Evolutionary conservation across 2,888 invertebrate genomes (phyloP), one percentile per base, ranked within the genome.

Genomic region (Podotricha telesiphe): DNA sequence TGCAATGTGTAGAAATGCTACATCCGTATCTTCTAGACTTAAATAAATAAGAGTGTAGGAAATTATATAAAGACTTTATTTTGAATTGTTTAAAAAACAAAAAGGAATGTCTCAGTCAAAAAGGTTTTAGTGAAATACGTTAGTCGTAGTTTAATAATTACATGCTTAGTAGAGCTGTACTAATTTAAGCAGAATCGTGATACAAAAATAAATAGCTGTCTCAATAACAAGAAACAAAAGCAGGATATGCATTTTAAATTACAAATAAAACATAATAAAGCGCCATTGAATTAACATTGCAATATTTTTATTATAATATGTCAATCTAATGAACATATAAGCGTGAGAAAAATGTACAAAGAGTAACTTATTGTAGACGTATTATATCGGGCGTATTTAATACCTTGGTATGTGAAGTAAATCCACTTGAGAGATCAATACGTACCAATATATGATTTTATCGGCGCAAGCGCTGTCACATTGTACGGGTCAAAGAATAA

Each of bases 381-480:
- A 75, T 74, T 75, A 76, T 72, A 76, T 67, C 71, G 70, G 68
- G 65, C 68, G 34, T 59, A 17, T 71, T 65, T 59, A 64, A 64
- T 63, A 48, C 59, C 19, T 72, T 66, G 70, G 72, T 80, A 84
- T 82, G 78, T 78, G 42, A 87, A 84, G 87, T 86, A 86, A 87
- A 88, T 88, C 88, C 86, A 86, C 86, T 88, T n/a, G 80, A 78
- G 81, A 79, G 81, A 87, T 87, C 88, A 87, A 89, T 89, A 86
- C 83, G 77, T 81, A 83, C 80, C 84, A 86, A 86, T 89, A 88
- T 87, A 89, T 87, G 86, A 78, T 84, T 84, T 80, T 82, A 85
- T 82, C 82, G 80, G 75, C 70, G 74, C 75, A 72, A 72, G 77
- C 70, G 62, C 73, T 70, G 50, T 69, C 73, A 80, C 76, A 77